These are phyloP conservation scores for Geothlypis trichas DNA, from an alignment of 2,113 vertebrate genomes.

Conservation along the genomic window DNA sequence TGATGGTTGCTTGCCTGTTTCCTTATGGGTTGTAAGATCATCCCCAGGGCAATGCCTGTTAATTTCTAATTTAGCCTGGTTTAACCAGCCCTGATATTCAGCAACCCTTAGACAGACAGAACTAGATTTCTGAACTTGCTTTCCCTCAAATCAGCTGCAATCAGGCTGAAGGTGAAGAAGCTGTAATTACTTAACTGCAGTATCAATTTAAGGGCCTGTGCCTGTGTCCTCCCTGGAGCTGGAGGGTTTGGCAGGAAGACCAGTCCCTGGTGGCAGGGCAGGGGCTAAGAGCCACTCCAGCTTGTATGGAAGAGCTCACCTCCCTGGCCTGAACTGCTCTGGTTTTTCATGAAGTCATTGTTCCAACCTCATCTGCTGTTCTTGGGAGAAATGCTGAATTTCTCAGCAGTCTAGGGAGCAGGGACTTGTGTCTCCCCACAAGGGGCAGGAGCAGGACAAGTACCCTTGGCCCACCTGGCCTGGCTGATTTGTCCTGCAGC, in stretches of 20 bases:
- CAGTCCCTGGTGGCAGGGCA: background rate
- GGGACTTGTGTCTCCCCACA: background rate
- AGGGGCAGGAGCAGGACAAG: background rate
- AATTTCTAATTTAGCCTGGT: conserved; percentile 12
- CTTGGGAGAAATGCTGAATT: background rate
- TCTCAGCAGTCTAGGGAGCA: background rate
- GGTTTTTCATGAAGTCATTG: background rate
- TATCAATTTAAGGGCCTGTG: background rate
- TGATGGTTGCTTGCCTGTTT: conserved; percentile 8
- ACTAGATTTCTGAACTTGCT: background rate
- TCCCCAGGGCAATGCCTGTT: background rate
- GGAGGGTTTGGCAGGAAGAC: background rate
- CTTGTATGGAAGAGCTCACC: background rate
- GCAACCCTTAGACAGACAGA: background rate
- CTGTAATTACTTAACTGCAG: background rate
- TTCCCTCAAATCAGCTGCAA: background rate
- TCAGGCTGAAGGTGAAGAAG: conserved; percentile 1
- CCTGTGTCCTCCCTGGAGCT: background rate
- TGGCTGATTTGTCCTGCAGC: background rate
- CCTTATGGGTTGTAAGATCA: background rate
- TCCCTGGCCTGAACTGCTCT: background rate
- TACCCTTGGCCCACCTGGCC: background rate
- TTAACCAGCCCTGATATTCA: background rate
- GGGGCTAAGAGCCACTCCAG: background rate
- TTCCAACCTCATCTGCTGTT: background rate